These are phyloP conservation scores for Lucilia cuprina DNA, from an alignment of 1,140 invertebrate genomes.

Conservation along the genomic window DNA sequence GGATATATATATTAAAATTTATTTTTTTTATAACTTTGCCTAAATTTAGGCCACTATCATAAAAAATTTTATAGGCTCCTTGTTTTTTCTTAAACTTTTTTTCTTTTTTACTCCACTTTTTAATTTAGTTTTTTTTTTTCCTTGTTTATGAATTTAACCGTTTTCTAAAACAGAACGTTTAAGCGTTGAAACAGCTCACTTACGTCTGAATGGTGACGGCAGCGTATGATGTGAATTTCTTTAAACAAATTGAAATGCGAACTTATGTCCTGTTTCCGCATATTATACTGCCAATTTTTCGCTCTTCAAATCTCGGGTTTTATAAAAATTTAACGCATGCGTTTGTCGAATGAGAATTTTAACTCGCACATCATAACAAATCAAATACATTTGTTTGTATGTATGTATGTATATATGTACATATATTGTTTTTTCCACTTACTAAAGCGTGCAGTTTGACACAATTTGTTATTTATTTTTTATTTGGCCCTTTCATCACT, in stretches of 20 bases:
- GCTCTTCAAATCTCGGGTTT: constrained; percentile 1
- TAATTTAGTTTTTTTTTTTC: background rate
- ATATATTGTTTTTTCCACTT: background rate
- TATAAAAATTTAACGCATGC: background rate
- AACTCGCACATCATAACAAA: background rate
- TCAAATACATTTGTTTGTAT: too few relatives aligned
- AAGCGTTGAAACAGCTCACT: constrained; percentile 30
- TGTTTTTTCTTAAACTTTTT: background rate
- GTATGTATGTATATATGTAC: too few relatives aligned
- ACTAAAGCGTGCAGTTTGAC: constrained; percentile 26
- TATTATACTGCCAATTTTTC: background rate
- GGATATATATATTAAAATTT: background rate
- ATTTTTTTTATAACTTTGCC: constrained; percentile 7
- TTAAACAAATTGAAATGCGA: background rate
- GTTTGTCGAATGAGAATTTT: background rate
- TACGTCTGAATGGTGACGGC: constrained; percentile 31
- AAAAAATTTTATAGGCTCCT: background rate
- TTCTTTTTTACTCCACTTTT: background rate
- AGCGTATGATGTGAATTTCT: constrained; percentile 25
- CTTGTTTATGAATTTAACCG: constrained; percentile 3
- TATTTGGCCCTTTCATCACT: background rate
- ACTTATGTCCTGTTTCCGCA: constrained; percentile 18
- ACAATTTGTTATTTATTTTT: background rate
- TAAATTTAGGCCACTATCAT: constrained; percentile 23
- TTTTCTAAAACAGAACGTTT: constrained; percentile 21